Evolutionary conservation across 2,113 vertebrate species (phyloP), one percentile per base, ranked within the genome.

Genomic region (Barbus barbus): DNA sequence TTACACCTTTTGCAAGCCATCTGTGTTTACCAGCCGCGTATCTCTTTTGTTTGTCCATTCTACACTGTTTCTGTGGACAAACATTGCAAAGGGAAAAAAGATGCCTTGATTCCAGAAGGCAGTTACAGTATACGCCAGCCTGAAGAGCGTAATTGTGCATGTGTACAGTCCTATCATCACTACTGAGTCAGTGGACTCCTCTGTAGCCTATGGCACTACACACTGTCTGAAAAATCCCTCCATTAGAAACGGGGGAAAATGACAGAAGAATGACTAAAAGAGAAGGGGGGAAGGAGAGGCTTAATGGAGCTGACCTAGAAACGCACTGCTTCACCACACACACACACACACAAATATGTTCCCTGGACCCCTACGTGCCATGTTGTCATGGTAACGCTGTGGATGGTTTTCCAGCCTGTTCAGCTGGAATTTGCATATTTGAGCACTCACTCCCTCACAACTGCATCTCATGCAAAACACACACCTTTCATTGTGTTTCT

Each of bases 271-370:
- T n/a, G n/a, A n/a, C n/a, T n/a, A n/a, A n/a, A n/a, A n/a, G n/a
- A n/a, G n/a, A n/a, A n/a, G n/a, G n/a, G n/a, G n/a, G n/a, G n/a
- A n/a, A 56, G 11, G 16, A 71, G 44, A 76, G 41, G 86, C 88
- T 82, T 87, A 89, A 89, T 89, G 83, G 83, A 77, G 85, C 85
- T 89, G 88, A 89, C 88, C 85, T 86, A 89, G 85, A 89, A 88
- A 87, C 81, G 60, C 81, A 85, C 51, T 53, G 41, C 73, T 22
- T 75, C 72, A 60, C 63, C 53, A 81, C 72, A 82, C 83, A 82
- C 38, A 56, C 60, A 82, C 51, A 56, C 71, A 71, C 72, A 58
- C 69, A 41, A 46, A 81, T 82, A 77, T 58, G 78, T 84, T 81
- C 78, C 79, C 78, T 53, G 82, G 73, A 76, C 83, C 78, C 75